Base-by-base conservation (phyloP, 64 coral and sea anemone genomes). In the Anthopleura sola region DNA sequence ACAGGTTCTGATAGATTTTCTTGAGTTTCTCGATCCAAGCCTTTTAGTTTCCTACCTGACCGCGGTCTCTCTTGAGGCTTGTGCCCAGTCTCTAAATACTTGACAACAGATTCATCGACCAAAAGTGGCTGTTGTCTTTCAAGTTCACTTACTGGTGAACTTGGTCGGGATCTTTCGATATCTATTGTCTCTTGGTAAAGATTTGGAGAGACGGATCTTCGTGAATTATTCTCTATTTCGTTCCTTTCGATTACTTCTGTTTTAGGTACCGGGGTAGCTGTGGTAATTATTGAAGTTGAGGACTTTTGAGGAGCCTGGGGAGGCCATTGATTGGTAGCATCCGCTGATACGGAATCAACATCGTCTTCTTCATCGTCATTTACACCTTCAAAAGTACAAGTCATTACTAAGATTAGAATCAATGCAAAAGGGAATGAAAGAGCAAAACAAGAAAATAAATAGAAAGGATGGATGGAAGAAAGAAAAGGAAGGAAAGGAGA, bases 81-180 rank as follows among this genome's bases (percentile, higher is more conserved):
- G 36, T 87, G 91, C 69, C 87, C 83, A 78, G 87, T 75, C 46
- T 92, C 83, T 32, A 96, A 49, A 53, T 92, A 96, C n/a, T 84
- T 74, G 31, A 84, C 49, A 31, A 96, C 94, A 48, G 87, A 82
- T 36, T 76, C 78, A 54, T 75, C 87, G 14, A 96, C 84, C 37
- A 83, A 83, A 7, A 96, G 57, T 11, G 87, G 83, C 29, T 87
- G 49, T 40, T 80, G 79, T 46, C 80, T 85, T 50, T 92, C 51
- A 1, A 85, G 10, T 13, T 90, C 84, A 21, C 37, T 82, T 24
- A 90, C 32, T 54, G 94, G 83, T 29, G 94, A 90, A 58, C 83
- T 86, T n/a, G 94, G 90, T 24, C 94, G 94, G 16, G 90, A 96
- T 75, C 83, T 96, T 49, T 89, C 79, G 18, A 92, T 92, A 19